Evolutionary conservation across 2,113 vertebrate species (phyloP).

Genomic region (Melanostigma gelatinosum): DNA sequence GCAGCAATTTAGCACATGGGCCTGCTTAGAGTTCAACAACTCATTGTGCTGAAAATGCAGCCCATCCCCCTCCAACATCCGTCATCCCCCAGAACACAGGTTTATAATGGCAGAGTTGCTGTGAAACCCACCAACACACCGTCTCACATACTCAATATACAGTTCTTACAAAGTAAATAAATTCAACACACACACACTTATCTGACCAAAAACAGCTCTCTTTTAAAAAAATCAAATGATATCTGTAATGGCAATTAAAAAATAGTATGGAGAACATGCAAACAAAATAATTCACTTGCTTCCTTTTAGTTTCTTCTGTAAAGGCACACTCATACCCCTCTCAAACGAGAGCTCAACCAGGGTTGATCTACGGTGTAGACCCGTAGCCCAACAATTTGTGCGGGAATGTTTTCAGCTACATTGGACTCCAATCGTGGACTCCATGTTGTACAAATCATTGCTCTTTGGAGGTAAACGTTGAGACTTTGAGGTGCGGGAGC

Average conservation of each 20-base stretch:
- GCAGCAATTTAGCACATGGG: constrained; percentile 12
- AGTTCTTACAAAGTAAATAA: neutral
- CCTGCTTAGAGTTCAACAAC: neutral
- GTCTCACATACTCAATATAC: neutral
- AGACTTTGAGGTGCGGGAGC: too few species aligned
- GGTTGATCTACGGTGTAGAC: too few species aligned
- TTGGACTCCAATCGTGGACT: too few species aligned
- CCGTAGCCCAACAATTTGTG: too few species aligned
- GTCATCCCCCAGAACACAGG: neutral
- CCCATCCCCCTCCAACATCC: too few species aligned
- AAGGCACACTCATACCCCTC: too few species aligned
- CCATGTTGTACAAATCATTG: too few species aligned
- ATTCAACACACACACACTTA: neutral
- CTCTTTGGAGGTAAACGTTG: too few species aligned
- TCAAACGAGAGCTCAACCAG: too few species aligned
- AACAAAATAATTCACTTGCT: too few species aligned
- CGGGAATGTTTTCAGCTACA: too few species aligned
- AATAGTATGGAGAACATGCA: too few species aligned
- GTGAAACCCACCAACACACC: neutral
- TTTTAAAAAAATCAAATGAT: neutral
- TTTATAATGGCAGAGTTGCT: neutral
- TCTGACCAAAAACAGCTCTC: neutral
- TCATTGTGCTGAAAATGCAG: neutral
- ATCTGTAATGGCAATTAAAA: neutral
- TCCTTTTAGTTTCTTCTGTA: neutral